A percentile compares a stretch with the other conserved stretches of the same genome.
These are phyloP conservation scores for Wasmannia auropunctata DNA, from an alignment of 1,140 invertebrate genomes.

Conservation along the genomic window DNA sequence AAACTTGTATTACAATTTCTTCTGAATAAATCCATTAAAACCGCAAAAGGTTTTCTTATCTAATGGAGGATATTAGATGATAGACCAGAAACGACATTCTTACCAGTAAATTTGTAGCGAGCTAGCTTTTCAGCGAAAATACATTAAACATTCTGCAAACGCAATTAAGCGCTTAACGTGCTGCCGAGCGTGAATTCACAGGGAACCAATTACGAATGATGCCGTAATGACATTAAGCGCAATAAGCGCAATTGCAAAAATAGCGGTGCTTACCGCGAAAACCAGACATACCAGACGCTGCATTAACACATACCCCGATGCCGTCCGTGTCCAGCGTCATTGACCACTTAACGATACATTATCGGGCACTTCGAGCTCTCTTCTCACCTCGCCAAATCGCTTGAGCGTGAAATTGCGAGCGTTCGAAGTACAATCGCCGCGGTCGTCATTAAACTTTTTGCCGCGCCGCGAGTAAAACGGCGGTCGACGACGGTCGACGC, in stretches of 20 bases:
- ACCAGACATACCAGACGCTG: constrained; percentile 8
- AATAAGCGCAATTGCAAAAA: constrained; percentile 36
- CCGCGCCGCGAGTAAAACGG: constrained; percentile 1
- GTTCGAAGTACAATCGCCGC: constrained; percentile 29
- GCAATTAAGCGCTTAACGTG: constrained; percentile 1
- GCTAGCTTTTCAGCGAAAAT: not conserved
- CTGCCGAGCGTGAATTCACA: not conserved
- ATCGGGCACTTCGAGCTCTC: constrained; percentile 31
- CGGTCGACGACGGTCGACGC: not conserved
- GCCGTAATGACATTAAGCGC: constrained; percentile 28
- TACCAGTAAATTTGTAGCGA: not conserved
- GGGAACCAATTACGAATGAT: constrained; percentile 11
- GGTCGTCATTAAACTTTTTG: constrained; percentile 49
- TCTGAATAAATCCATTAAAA: not conserved
- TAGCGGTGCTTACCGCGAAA: not conserved
- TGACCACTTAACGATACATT: constrained; percentile 44
- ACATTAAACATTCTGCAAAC: not conserved
- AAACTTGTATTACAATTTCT: not conserved
- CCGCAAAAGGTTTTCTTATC: not conserved
- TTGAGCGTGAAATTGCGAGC: constrained; percentile 52
- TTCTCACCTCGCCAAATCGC: constrained; percentile 40
- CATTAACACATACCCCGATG: constrained; percentile 21
- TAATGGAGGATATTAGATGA: not conserved
- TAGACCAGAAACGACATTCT: not conserved
- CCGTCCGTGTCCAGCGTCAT: not conserved